Conservation (phyloP, 2,888 invertebrate species). For the Punctoribates punctum region DNA sequence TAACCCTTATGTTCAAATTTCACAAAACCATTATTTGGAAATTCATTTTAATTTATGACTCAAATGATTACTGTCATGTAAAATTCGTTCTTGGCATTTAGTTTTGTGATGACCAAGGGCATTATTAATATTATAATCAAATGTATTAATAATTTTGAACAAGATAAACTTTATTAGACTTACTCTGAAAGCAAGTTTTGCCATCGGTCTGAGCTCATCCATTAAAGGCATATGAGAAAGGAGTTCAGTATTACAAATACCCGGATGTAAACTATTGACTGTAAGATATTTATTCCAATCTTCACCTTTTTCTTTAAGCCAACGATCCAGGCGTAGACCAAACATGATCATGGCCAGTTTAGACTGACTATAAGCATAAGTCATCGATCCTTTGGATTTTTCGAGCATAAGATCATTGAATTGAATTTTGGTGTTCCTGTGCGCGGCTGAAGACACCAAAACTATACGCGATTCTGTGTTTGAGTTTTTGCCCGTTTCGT, state of each 20-base stretch:
- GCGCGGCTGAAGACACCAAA: slow-evolving; percentile 68
- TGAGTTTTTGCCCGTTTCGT: slow-evolving; percentile 59
- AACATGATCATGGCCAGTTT: slow-evolving; percentile 73
- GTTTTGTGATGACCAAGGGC: no score
- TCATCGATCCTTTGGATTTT: slow-evolving; percentile 45
- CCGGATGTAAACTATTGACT: slow-evolving; percentile 76
- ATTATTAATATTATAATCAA: no score
- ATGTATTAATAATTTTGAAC: no score
- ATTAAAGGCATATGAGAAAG: neutral
- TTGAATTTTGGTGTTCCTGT: neutral
- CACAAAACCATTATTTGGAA: no score
- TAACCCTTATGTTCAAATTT: no score
- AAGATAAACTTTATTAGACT: no score
- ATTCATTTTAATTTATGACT: no score
- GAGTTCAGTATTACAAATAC: slow-evolving; percentile 72
- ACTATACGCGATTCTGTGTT: slow-evolving; percentile 67
- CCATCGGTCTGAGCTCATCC: neutral
- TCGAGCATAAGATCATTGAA: neutral
- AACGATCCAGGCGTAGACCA: slow-evolving; percentile 63
- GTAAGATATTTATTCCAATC: slow-evolving; percentile 56
- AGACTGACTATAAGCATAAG: slow-evolving; percentile 70
- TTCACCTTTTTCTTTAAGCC: slow-evolving; percentile 55
- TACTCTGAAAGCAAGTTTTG: neutral
- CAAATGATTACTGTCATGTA: no score
- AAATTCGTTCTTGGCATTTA: no score